phyloP scores from a whole-genome alignment of 2,113 vertebrate species.

The Micromys minutus region DNA sequence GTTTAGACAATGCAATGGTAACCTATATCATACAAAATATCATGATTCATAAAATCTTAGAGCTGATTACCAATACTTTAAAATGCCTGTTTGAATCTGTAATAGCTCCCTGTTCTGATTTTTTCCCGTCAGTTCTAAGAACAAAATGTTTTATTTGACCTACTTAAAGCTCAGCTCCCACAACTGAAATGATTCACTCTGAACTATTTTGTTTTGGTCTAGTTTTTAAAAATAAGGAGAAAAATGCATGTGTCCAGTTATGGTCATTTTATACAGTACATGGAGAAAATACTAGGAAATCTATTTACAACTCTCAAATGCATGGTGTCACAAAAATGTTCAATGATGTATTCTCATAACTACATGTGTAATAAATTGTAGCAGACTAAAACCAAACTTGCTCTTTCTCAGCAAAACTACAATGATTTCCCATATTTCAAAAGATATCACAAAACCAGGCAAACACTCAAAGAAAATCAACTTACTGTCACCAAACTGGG shows the following conservation, averaged over 20 bases:
- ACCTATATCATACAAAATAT: constrained; percentile 12
- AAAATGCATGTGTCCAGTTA: constrained; percentile 54
- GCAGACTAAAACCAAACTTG: neutral
- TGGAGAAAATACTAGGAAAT: constrained; percentile 48
- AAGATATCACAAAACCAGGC: neutral
- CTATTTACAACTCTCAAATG: constrained; percentile 28
- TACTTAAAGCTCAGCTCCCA: constrained; percentile 65
- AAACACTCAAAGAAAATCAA: constrained; percentile 38
- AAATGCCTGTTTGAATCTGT: constrained; percentile 46
- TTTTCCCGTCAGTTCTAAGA: constrained; percentile 74
- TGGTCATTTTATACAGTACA: constrained; percentile 56
- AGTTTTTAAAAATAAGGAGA: constrained; percentile 62
- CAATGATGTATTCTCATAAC: neutral
- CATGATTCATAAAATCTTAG: constrained; percentile 11
- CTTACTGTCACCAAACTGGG: neutral
- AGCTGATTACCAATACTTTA: constrained; percentile 3
- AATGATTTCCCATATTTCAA: neutral
- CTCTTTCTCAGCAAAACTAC: constrained; percentile 42
- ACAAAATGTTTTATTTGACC: constrained; percentile 84
- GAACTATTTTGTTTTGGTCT: constrained; percentile 55
- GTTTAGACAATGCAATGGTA: constrained; percentile 43
- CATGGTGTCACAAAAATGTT: constrained; percentile 11
- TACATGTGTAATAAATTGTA: neutral
- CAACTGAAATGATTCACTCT: constrained; percentile 81
- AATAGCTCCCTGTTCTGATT: constrained; percentile 68